Evolutionary conservation across 2,888 invertebrate genomes (phyloP).

Genomic region (Caradrina kadenii): DNA sequence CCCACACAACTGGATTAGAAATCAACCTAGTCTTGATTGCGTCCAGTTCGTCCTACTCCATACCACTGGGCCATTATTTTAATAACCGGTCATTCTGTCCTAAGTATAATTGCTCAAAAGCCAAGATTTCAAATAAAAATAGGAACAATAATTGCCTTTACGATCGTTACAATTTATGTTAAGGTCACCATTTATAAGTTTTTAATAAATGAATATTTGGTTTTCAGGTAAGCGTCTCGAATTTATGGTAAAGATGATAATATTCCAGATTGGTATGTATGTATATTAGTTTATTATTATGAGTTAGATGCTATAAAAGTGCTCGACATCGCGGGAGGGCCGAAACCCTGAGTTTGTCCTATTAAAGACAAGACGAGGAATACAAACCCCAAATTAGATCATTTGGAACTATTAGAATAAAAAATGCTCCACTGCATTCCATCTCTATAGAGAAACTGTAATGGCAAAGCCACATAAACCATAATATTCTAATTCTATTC

Average conservation of each 20-base stretch:
- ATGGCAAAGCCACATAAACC: slow-evolving; percentile 27
- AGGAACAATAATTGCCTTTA: slow-evolving; percentile 48
- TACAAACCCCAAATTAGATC: slow-evolving; percentile 42
- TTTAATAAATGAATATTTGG: slow-evolving; percentile 63
- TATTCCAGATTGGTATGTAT: slow-evolving; percentile 65
- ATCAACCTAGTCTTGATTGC: slow-evolving; percentile 74
- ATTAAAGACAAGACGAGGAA: slow-evolving; percentile 21
- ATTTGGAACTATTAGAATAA: slow-evolving; percentile 18
- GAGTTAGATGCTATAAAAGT: slow-evolving; percentile 46
- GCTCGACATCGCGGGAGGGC: slow-evolving; percentile 51
- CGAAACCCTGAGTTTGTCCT: slow-evolving; percentile 21
- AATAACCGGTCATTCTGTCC: slow-evolving; percentile 84
- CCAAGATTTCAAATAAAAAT: slow-evolving; percentile 40
- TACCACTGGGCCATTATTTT: slow-evolving; percentile 78
- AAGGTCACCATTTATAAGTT: slow-evolving; percentile 55
- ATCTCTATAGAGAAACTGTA: slow-evolving; percentile 1
- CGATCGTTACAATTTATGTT: slow-evolving; percentile 57
- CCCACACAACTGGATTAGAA: slow-evolving; percentile 73
- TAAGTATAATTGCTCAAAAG: slow-evolving; percentile 76
- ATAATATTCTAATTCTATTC: slow-evolving; percentile 56
- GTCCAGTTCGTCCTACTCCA: slow-evolving; percentile 62
- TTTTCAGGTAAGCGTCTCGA: slow-evolving; percentile 76
- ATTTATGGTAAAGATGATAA: slow-evolving; percentile 60
- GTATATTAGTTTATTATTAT: slow-evolving; percentile 37
- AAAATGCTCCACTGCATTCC: slow-evolving; percentile 20